phyloP scores from a whole-genome alignment of 2,888 invertebrate species.

The Plagodis dolabraria region DNA sequence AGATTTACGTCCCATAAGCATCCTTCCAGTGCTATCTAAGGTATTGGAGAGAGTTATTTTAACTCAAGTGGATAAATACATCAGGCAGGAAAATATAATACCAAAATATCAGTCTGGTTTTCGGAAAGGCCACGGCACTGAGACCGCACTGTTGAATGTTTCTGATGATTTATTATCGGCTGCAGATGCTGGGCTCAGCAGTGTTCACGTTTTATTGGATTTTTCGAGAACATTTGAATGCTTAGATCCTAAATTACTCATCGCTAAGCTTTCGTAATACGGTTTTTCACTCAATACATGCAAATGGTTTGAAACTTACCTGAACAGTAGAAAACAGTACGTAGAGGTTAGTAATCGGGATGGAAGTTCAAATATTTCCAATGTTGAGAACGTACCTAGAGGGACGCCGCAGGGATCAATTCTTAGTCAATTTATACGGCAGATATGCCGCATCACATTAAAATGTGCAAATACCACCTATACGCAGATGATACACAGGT shows the following conservation, averaged over 20 bases:
- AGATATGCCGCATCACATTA: constrained; percentile 9
- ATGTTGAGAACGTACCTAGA: background rate
- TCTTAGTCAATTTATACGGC: constrained; percentile 8
- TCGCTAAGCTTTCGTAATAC: background rate
- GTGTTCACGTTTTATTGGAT: background rate
- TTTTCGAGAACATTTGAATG: background rate
- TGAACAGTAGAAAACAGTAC: no score
- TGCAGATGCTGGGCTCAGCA: background rate
- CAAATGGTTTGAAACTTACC: no score
- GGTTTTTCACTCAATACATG: no score
- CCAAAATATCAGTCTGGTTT: background rate
- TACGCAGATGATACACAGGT: constrained; percentile 16
- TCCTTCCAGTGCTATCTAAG: background rate
- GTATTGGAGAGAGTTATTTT: background rate
- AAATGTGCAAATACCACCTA: constrained; percentile 5
- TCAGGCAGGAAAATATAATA: background rate
- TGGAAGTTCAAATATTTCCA: background rate
- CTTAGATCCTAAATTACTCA: background rate
- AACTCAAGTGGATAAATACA: background rate
- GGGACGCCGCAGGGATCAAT: background rate
- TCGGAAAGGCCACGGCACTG: no score
- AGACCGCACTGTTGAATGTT: background rate
- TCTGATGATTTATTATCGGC: background rate
- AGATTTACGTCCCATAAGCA: background rate
- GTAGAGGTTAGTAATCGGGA: background rate